Conservation (phyloP, 2,888 invertebrate genomes). For the Parasteatoda lunata region DNA sequence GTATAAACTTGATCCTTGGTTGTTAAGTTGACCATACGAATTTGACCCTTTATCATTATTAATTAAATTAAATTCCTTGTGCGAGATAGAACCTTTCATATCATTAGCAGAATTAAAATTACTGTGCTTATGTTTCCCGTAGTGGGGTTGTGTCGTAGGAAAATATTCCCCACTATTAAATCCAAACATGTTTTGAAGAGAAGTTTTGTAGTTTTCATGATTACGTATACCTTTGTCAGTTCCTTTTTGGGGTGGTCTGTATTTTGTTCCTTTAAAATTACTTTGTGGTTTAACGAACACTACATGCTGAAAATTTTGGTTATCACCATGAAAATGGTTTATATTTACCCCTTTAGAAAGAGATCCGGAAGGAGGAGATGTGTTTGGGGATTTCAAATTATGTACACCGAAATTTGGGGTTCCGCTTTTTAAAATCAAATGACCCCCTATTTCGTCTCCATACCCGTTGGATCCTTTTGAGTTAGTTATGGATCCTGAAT, state of each 20-base stretch:
- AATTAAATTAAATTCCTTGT: too few species aligned
- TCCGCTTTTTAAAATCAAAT: too few species aligned
- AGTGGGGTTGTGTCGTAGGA: neutral
- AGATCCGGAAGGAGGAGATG: too few species aligned
- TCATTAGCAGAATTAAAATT: neutral
- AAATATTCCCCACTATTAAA: neutral
- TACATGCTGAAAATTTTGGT: neutral
- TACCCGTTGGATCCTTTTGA: neutral
- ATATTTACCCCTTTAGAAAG: neutral
- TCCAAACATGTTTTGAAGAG: conserved; percentile 14
- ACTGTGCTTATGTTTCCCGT: neutral
- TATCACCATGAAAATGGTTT: neutral
- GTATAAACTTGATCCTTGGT: too few species aligned
- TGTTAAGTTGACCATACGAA: too few species aligned
- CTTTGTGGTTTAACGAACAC: conserved; percentile 16
- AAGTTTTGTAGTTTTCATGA: conserved; percentile 19
- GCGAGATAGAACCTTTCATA: too few species aligned
- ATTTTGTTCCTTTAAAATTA: conserved; percentile 10
- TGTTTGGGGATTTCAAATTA: neutral
- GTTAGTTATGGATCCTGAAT: too few species aligned
- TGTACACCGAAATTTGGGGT: neutral
- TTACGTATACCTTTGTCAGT: neutral
- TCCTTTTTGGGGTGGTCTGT: neutral
- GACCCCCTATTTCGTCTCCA: neutral
- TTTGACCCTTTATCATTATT: too few species aligned